phyloP scores from a whole-genome alignment of 1,140 invertebrate species.

The Pogonomyrmex californicus region DNA sequence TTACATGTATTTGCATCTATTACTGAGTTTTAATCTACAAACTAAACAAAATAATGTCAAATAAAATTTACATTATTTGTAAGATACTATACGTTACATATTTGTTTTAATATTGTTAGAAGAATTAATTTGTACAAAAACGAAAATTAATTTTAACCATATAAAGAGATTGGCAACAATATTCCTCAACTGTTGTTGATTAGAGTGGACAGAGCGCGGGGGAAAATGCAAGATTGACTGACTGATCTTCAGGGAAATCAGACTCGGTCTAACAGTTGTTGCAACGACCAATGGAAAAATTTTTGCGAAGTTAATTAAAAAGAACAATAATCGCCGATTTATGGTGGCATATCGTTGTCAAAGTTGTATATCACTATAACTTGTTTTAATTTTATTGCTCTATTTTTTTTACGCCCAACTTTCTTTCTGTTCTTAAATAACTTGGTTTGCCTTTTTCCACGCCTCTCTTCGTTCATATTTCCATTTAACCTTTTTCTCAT shows the following conservation, averaged over 20 bases:
- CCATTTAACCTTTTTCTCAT: slow-evolving; percentile 17
- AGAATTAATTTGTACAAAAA: neutral
- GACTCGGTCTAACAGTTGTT: slow-evolving; percentile 61
- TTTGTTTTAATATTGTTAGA: neutral
- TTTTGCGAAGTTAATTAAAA: slow-evolving; percentile 78
- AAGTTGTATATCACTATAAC: slow-evolving; percentile 4
- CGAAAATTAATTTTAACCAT: neutral
- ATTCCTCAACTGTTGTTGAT: slow-evolving; percentile 8
- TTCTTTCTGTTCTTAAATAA: slow-evolving; percentile 11
- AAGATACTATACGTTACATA: neutral
- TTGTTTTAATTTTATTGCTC: slow-evolving; percentile 20
- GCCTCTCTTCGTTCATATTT: neutral
- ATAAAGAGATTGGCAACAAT: neutral
- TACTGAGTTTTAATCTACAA: neutral
- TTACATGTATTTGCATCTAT: neutral
- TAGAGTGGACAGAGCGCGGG: slow-evolving; percentile 12
- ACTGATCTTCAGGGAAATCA: slow-evolving; percentile 75
- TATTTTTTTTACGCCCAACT: neutral
- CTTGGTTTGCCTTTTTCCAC: slow-evolving; percentile 39
- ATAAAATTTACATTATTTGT: neutral
- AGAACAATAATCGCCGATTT: slow-evolving; percentile 46
- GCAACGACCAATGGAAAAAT: slow-evolving; percentile 53
- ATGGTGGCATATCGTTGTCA: slow-evolving; percentile 51
- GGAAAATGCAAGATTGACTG: slow-evolving; percentile 41
- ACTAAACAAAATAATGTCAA: neutral